Evolutionary conservation across 2,888 invertebrate genomes (phyloP), one percentile per base, ranked within the genome.

Genomic region (Andrena hattorfiana): DNA sequence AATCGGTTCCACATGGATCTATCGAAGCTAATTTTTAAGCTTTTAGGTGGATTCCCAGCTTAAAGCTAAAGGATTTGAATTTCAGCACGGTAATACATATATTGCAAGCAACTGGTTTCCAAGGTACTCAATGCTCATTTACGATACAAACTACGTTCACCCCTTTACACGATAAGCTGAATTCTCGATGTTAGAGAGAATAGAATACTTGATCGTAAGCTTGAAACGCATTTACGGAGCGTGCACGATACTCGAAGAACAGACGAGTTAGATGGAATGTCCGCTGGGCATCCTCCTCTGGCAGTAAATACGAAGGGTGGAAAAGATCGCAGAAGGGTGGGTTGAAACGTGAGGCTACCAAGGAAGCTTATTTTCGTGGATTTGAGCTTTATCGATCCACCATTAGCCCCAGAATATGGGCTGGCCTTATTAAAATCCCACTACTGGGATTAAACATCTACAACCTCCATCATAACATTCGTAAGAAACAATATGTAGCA

Each of bases 281-380:
- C 75, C 63, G 77, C 67, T 63, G 70, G 78, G 67, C 77, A 87
- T 85, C 71, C 79, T 83, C 71, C 72, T 82, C 78, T 85, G 87
- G 87, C 84, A 73, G 84, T 77, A 79, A 79, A 85, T 77, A 85
- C 69, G 77, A 71, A 72, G 87, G 85, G 80, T 83, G 84, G 83
- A 85, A 85, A 79, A 82, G 84, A 88, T 85, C 84, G 77, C 42
- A 7, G 30, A 54, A 56, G 72, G 82, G 42, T 63, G 80, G 20
- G 49, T 66, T 60, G 82, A 79, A 86, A 87, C 63, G 75, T 48
- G 70, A 75, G 59, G 73, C 66, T 51, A 63, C 35, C 62, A 56
- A 83, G 84, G 77, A 75, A 88, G 86, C 87, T 88, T 79, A 84
- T 88, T 85, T 83, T 85, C 84, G 82, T 75, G 51, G 66, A 68